A percentile compares a stretch with the other conserved stretches of the same genome.
phyloP scores from a whole-genome alignment of 1,140 invertebrate species.

The Protaetia brevitarsis region DNA sequence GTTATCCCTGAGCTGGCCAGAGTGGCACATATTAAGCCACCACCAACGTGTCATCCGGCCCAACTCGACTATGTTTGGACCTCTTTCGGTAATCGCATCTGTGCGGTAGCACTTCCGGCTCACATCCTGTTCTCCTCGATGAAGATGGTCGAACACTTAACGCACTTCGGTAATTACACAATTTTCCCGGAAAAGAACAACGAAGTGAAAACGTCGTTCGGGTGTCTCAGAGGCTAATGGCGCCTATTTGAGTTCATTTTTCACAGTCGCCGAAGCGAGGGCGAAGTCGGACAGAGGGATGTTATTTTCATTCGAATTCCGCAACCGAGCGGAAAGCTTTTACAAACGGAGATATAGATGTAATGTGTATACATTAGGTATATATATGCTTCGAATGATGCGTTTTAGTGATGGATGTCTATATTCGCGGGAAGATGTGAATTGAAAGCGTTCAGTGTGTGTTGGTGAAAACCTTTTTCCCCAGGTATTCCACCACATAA shows the following conservation, averaged over 20 bases:
- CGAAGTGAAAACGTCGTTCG: no score
- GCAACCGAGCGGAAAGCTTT: not conserved
- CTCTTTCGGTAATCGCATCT: slow-evolving; percentile 3
- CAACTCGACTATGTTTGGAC: not conserved
- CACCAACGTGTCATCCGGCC: slow-evolving; percentile 46
- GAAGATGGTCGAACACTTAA: not conserved
- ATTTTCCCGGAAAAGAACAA: no score
- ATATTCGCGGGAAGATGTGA: no score
- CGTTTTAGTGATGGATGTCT: no score
- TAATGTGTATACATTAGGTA: not conserved
- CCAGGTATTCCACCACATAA: no score
- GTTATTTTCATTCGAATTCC: not conserved
- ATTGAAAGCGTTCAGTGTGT: no score
- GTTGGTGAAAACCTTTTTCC: no score
- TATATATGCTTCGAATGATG: no score
- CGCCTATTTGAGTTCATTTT: not conserved
- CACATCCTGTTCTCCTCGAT: not conserved
- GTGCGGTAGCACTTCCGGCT: not conserved
- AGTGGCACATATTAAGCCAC: slow-evolving; percentile 48
- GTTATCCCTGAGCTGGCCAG: slow-evolving; percentile 38
- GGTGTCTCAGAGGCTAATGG: no score
- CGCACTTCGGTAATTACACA: not conserved
- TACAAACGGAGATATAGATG: not conserved
- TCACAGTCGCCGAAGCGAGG: not conserved
- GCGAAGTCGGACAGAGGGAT: no score